These are phyloP conservation scores for Vireo altiloquus DNA, from an alignment of 2,113 vertebrate genomes.

Conservation along the genomic window DNA sequence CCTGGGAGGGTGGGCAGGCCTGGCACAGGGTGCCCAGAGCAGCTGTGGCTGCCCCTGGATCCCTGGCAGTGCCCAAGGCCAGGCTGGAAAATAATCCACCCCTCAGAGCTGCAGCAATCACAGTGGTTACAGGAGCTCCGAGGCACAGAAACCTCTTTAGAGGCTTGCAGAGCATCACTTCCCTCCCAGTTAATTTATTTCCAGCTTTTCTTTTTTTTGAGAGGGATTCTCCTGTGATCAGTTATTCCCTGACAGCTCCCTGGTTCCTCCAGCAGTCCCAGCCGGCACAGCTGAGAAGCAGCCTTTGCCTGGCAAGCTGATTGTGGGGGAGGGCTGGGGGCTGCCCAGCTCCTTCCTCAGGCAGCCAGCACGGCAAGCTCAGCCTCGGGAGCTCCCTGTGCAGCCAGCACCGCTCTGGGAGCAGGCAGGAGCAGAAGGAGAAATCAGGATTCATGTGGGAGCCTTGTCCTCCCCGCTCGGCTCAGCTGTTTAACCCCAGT, in stretches of 20 bases:
- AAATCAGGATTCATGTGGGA: not conserved
- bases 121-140: not conserved
- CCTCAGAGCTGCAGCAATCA: not conserved
- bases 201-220: not conserved
- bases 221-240: not conserved
- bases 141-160: not conserved
- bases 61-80: not conserved
- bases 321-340: not conserved
- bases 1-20: accelerated
- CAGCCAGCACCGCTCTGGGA: not conserved
- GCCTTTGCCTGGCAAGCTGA: not conserved
- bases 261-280: not conserved
- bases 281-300: not conserved
- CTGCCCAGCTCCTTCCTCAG: not conserved
- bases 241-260: not conserved
- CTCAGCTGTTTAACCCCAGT: not conserved
- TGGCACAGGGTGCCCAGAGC: not conserved
- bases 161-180: not conserved
- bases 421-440: not conserved
- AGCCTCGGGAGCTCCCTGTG: not conserved
- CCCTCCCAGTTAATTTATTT: not conserved
- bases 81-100: not conserved
- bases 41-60: not conserved
- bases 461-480: accelerated
- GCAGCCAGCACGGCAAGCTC: not conserved